These are phyloP conservation scores for Cichlasoma orientale DNA, from an alignment of 2,797 vertebrate genomes.

Conservation along the genomic window DNA sequence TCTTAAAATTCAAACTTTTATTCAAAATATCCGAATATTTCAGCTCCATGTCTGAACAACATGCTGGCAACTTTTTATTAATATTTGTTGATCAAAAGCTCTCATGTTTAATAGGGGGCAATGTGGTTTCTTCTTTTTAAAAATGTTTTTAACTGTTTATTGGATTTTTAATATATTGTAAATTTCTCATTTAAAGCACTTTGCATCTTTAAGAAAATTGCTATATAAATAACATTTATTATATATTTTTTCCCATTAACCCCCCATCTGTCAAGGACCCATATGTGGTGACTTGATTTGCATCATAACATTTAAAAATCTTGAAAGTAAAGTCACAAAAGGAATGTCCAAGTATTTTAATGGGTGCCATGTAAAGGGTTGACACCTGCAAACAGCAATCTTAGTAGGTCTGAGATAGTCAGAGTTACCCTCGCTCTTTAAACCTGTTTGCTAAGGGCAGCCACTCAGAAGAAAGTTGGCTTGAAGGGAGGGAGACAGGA, in stretches of 20 bases:
- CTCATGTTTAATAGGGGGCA: too few species aligned
- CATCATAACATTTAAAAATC: background rate
- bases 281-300: background rate
- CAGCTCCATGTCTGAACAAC: background rate
- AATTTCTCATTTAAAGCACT: background rate
- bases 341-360: background rate
- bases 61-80: background rate
- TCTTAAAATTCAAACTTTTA: too few species aligned
- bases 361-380: background rate
- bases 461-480: background rate
- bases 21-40: background rate
- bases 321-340: background rate
- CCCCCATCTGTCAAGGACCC: background rate
- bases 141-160: background rate
- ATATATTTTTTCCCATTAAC: background rate
- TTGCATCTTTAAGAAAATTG: background rate
- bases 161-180: background rate
- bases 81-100: background rate
- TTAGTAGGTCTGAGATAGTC: background rate
- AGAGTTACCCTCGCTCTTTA: background rate
- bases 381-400: background rate
- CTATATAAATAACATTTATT: background rate
- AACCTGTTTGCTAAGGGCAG: background rate
- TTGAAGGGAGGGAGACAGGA: background rate
- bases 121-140: background rate